phyloP scores from a whole-genome alignment of 2,888 invertebrate genomes.

The Tiliacea aurago region DNA sequence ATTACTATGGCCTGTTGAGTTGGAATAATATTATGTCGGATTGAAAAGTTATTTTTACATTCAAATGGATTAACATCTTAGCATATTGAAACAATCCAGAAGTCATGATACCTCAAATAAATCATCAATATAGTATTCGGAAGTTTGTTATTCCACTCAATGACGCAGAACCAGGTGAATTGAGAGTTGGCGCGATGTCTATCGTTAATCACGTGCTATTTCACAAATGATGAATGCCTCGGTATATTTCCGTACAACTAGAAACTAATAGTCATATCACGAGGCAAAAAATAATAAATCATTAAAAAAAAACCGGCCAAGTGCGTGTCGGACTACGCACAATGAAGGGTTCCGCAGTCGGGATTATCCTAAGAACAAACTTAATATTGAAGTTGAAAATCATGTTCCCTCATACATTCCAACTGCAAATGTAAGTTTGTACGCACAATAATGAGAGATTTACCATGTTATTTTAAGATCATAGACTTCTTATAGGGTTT shows the following conservation, averaged over 20 bases:
- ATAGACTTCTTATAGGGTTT: too few species aligned
- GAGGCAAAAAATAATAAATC: too few species aligned
- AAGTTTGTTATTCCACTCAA: slow-evolving; percentile 35
- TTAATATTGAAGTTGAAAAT: too few species aligned
- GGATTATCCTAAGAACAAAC: too few species aligned
- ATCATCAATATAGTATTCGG: slow-evolving; percentile 17
- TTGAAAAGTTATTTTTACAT: slow-evolving; percentile 6
- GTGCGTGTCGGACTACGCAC: too few species aligned
- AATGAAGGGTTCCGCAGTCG: too few species aligned
- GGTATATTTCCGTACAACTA: not conserved
- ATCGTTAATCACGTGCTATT: slow-evolving; percentile 37
- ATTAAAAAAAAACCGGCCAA: too few species aligned
- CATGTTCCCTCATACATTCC: too few species aligned
- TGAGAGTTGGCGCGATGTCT: slow-evolving; percentile 47
- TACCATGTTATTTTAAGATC: too few species aligned
- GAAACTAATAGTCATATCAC: not conserved
- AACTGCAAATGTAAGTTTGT: too few species aligned
- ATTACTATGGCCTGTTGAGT: not conserved
- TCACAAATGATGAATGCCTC: slow-evolving; percentile 32
- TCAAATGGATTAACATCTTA: slow-evolving; percentile 1
- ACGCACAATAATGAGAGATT: too few species aligned
- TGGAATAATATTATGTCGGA: not conserved
- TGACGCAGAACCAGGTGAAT: slow-evolving; percentile 52
- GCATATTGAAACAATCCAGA: slow-evolving; percentile 18
- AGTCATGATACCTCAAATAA: slow-evolving; percentile 28